Evolutionary conservation across 2,113 vertebrate species (phyloP).

Genomic region (Lepus americanus): DNA sequence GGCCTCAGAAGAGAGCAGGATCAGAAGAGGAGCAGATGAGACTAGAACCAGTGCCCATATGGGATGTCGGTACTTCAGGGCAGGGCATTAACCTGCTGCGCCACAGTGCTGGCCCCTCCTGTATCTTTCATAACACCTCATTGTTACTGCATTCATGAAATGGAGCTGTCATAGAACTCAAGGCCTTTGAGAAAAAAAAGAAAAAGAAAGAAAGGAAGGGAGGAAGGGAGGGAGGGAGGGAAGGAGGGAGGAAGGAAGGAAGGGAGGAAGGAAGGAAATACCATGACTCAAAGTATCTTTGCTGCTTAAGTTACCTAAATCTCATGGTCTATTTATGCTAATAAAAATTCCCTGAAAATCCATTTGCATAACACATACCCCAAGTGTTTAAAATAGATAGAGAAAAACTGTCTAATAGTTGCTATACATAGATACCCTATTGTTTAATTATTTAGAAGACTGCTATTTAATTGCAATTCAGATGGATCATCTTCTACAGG

Average conservation of each 20-base stretch:
- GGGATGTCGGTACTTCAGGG: no score
- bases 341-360: conserved; percentile 73
- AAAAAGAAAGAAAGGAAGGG: no score
- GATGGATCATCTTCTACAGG: conserved; percentile 76
- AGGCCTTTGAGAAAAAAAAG: conserved; percentile 20
- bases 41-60: no score
- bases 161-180: conserved; percentile 66
- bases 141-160: conserved; percentile 58
- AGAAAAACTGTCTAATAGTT: conserved; percentile 78
- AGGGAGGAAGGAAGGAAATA: conserved; percentile 53
- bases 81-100: no score
- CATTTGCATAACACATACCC: conserved; percentile 75
- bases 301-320: conserved; percentile 67
- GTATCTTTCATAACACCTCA: conserved; percentile 3
- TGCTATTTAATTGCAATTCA: conserved; percentile 78
- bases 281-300: conserved; percentile 77
- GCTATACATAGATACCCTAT: conserved; percentile 81
- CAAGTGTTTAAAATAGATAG: conserved; percentile 79
- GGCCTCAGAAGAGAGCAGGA: no score
- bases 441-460: conserved; percentile 84
- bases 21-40: no score
- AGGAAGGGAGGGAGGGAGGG: no score
- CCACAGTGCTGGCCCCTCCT: not conserved
- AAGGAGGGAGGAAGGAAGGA: no score
- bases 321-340: conserved; percentile 78